phyloP scores from a whole-genome alignment of 2,888 invertebrate genomes.

The Pharmacophagus antenor region DNA sequence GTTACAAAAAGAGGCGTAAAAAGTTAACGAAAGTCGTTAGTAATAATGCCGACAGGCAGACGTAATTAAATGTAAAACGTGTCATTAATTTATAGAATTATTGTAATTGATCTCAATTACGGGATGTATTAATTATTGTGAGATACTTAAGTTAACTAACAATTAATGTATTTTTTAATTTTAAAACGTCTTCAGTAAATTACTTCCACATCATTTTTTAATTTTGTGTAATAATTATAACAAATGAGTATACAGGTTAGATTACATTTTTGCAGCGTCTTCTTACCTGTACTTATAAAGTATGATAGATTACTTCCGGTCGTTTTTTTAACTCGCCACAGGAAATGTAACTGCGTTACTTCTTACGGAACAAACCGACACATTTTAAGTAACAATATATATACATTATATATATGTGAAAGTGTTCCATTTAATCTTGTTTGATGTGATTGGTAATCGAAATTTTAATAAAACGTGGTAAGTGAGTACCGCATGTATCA shows the following conservation, averaged over 20 bases:
- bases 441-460: neutral
- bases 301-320: neutral
- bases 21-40: neutral
- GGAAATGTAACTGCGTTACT: too few species aligned
- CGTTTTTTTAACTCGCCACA: neutral
- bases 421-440: neutral
- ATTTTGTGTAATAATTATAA: neutral
- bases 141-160: neutral
- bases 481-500: neutral
- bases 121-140: too few species aligned
- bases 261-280: neutral
- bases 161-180: neutral
- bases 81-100: slow-evolving; percentile 20
- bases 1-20: slow-evolving; percentile 17
- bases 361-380: neutral
- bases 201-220: neutral
- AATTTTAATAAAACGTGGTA: neutral
- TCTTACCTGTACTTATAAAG: neutral
- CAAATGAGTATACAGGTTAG: neutral
- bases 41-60: slow-evolving; percentile 23
- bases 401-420: neutral
- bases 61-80: slow-evolving; percentile 16
- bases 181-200: neutral
- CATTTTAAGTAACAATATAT: neutral
- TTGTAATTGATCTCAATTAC: neutral